Conservation (phyloP, 2,797 vertebrate species). For the Microctenopoma steveboyesi region DNA sequence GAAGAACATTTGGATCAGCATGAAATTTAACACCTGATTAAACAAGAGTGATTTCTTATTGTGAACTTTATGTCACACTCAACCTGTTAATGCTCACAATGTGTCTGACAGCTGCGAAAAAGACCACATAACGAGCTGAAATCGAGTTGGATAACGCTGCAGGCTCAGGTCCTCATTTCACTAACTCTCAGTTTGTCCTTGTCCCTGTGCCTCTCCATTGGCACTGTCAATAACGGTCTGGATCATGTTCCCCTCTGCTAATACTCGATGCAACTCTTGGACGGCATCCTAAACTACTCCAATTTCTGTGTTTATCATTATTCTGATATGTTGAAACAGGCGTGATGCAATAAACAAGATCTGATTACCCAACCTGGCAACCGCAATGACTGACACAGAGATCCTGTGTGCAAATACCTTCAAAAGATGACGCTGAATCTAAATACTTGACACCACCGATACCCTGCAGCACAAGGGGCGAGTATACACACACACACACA, state of each 20-base stretch:
- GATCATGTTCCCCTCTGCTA: constrained; percentile 75
- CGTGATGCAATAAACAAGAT: constrained; percentile 80
- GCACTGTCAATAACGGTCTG: constrained; percentile 70
- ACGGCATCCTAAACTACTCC: constrained; percentile 71
- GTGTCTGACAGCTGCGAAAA: constrained; percentile 41
- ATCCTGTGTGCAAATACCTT: constrained; percentile 75
- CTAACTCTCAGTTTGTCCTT: constrained; percentile 68
- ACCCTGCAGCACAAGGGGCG: constrained; percentile 47
- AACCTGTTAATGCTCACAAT: constrained; percentile 14
- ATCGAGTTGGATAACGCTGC: constrained; percentile 25
- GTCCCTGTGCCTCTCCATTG: constrained; percentile 55
- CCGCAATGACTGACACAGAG: constrained; percentile 62
- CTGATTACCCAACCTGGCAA: constrained; percentile 80
- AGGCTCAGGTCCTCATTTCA: constrained; percentile 39
- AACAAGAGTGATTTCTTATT: constrained; percentile 29
- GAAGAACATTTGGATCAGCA: constrained; percentile 14
- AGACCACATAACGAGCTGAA: constrained; percentile 18
- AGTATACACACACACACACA: constrained; percentile 29
- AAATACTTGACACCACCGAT: constrained; percentile 71
- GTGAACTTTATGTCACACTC: constrained; percentile 5
- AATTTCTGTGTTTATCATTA: constrained; percentile 78
- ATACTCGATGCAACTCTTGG: constrained; percentile 71
- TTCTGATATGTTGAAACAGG: constrained; percentile 82
- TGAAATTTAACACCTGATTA: constrained; percentile 23
- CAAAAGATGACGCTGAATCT: constrained; percentile 66